Evolutionary conservation across 1,140 invertebrate species (phyloP).

Genomic region (Scaptodrosophila lebanonensis): DNA sequence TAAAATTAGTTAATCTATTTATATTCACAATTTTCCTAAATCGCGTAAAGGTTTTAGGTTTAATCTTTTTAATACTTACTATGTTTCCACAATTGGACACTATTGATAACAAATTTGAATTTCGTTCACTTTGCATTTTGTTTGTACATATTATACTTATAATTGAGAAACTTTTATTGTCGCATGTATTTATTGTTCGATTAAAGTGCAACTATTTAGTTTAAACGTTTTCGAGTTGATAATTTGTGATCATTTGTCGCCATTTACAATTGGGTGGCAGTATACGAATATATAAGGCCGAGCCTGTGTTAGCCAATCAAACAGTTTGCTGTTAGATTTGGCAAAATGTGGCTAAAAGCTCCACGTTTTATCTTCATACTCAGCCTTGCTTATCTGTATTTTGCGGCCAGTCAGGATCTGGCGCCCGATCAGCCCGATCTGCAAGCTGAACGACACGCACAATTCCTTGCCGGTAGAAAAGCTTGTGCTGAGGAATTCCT

Average conservation of each 20-base stretch:
- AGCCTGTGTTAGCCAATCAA: neutral
- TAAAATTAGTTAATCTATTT: no score
- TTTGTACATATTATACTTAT: conserved; percentile 38
- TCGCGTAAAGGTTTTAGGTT: no score
- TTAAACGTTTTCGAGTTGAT: conserved; percentile 35
- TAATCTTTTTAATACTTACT: no score
- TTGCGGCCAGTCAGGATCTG: conserved; percentile 24
- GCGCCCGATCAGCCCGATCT: conserved; percentile 39
- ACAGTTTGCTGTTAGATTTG: neutral
- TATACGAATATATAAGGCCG: conserved; percentile 27
- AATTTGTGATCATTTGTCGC: conserved; percentile 3
- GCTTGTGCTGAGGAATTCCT: conserved; percentile 45
- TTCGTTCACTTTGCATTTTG: conserved; percentile 50
- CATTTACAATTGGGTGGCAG: neutral
- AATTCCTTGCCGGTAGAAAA: conserved; percentile 27
- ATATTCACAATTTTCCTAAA: no score
- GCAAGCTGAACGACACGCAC: conserved; percentile 31
- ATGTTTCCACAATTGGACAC: no score
- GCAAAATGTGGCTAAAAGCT: conserved; percentile 26
- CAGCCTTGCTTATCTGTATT: neutral
- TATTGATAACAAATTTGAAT: conserved; percentile 29
- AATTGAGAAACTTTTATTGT: conserved; percentile 44
- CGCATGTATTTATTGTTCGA: conserved; percentile 73
- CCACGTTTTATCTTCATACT: neutral
- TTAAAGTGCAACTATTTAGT: conserved; percentile 71